Conservation (phyloP, 2,888 invertebrate species). For the Caenorhabditis sp. region DNA sequence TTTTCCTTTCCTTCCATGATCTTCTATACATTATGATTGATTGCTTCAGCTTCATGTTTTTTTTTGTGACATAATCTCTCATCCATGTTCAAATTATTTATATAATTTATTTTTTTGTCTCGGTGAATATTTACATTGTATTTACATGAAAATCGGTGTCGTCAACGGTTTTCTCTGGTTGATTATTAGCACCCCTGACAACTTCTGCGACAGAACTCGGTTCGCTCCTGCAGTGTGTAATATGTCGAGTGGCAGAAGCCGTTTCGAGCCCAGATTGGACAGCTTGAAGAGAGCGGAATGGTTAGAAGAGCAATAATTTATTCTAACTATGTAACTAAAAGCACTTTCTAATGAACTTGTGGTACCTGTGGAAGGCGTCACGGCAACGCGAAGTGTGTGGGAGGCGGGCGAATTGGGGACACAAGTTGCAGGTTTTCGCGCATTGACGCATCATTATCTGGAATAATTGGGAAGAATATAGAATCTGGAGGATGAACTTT, state of each 20-base stretch:
- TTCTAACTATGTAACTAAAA: slow-evolving; percentile 33
- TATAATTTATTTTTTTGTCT: slow-evolving; percentile 21
- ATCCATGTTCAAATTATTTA: neutral
- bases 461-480: too few relatives aligned
- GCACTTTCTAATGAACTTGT: slow-evolving; percentile 22
- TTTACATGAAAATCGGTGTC: slow-evolving; percentile 21
- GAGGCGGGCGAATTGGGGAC: slow-evolving; percentile 49
- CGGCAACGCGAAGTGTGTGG: slow-evolving; percentile 52
- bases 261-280: slow-evolving; percentile 57
- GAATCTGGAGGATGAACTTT: too few relatives aligned
- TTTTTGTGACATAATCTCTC: slow-evolving; percentile 38
- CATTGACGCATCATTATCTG: slow-evolving; percentile 66
- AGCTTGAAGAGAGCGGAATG: slow-evolving; percentile 35
- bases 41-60: neutral
- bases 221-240: slow-evolving; percentile 60
- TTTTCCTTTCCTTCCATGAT: slow-evolving; percentile 1
- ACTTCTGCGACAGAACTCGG: slow-evolving; percentile 56
- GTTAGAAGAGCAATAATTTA: slow-evolving; percentile 3
- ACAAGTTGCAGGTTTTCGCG: slow-evolving; percentile 56
- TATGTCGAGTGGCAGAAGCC: slow-evolving; percentile 63
- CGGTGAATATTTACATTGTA: neutral
- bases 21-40: neutral
- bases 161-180: slow-evolving; percentile 7
- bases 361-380: slow-evolving; percentile 59
- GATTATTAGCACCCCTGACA: slow-evolving; percentile 49